phyloP scores from a whole-genome alignment of 1,140 invertebrate species.

The Drosophila ironensis region DNA sequence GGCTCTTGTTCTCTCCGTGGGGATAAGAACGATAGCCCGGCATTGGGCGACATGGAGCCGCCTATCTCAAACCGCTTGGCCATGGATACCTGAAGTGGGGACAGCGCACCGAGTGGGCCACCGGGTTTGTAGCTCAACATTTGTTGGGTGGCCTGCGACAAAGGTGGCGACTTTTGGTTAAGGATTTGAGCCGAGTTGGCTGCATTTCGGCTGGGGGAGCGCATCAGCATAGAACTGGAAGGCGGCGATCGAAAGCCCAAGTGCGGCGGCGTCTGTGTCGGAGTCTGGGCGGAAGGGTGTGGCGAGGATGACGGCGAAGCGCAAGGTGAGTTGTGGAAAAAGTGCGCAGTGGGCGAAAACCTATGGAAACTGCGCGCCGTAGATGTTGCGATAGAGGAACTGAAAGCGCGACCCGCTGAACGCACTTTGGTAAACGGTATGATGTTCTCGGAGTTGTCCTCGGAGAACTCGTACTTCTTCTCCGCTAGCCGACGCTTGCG shows the following conservation, averaged over 20 bases:
- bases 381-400: slow-evolving; percentile 34
- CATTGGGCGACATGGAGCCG: slow-evolving; percentile 73
- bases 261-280: slow-evolving; percentile 57
- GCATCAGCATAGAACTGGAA: slow-evolving; percentile 71
- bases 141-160: slow-evolving; percentile 75
- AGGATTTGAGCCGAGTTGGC: slow-evolving; percentile 54
- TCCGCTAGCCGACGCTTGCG: slow-evolving; percentile 91
- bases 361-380: slow-evolving; percentile 54
- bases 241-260: slow-evolving; percentile 82
- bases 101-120: slow-evolving; percentile 68
- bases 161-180: slow-evolving; percentile 74
- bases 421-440: slow-evolving; percentile 86
- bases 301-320: slow-evolving; percentile 77
- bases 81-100: slow-evolving; percentile 73
- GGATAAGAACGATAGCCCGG: slow-evolving; percentile 63
- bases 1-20: slow-evolving; percentile 67
- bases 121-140: slow-evolving; percentile 76
- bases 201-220: slow-evolving; percentile 66
- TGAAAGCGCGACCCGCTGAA: slow-evolving; percentile 56
- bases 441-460: slow-evolving; percentile 92
- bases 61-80: slow-evolving; percentile 76
- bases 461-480: slow-evolving; percentile 95
- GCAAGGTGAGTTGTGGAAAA: slow-evolving; percentile 76
- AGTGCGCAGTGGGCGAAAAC: slow-evolving; percentile 61
- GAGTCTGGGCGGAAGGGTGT: slow-evolving; percentile 60